Base-by-base conservation (phyloP, 2,113 vertebrate species). In the Lucifuga dentata region DNA sequence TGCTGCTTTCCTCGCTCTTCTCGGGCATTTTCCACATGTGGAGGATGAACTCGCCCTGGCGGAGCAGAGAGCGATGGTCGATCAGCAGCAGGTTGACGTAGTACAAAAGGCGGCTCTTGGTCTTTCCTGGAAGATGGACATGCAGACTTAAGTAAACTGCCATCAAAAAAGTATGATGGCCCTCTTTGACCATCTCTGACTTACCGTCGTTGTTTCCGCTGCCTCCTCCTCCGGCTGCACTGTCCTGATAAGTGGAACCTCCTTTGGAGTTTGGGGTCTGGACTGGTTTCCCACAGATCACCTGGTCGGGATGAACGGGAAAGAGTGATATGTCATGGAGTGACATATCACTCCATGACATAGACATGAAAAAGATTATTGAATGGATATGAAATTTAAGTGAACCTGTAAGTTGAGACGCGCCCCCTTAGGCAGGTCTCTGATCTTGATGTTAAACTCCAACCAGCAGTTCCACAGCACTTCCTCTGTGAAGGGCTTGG, bases 11-110 rank as follows among this genome's bases (percentile, higher is more conserved):
- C 61, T 98, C 98, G 2, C 90, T 95, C 68, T 99, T 99, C 60
- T 96, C 96, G 0, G 96, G 94, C 85, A 98, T 94, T 78, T 96
- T 97, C 98, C 98, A 99, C 98, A 99, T 98, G 88, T 99, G 96
- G 17, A 99, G 95, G 58, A 98, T 93, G 10, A 97, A 98, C 64
- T 99, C 96, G 0, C 98, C 97, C 35, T 94, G 96, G 41, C 97
- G 94, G 2, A 99, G 93, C 63, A 99, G 92, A 20, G 95, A 98
- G 33, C 96, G 94, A 84, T 99, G 97, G 89, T 99, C 97, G 53
- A 99, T 93, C 58, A 99, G 84, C 71, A 99, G 81, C 68, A 99
- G 90, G 89, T 99, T 99, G 70, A 98, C 97, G 1, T 99, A 99
- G 78, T 98, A 99, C 33, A 98, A 94, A 43, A 98, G 92, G 4